Conservation (phyloP, 2,888 invertebrate species). For the Stictocephala bisonia region DNA sequence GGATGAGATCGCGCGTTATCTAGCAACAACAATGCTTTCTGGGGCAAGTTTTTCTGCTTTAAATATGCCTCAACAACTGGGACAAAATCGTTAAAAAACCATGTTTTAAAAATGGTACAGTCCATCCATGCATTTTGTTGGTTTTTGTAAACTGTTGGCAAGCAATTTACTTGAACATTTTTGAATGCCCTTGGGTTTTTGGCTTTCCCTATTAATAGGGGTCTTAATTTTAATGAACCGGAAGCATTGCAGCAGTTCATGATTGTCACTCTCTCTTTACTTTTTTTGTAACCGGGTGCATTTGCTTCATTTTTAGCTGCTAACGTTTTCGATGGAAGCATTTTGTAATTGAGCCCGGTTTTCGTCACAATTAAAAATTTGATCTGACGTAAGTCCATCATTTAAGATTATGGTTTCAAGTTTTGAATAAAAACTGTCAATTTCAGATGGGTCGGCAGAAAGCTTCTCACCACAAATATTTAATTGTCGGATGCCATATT, state of each 20-base stretch:
- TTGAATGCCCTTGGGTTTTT: constrained; percentile 59
- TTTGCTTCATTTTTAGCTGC: constrained; percentile 45
- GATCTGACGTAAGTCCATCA: constrained; percentile 12
- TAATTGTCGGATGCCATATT: neutral
- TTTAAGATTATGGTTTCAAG: neutral
- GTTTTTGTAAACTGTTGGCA: constrained; percentile 38
- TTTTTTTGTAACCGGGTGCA: constrained; percentile 54
- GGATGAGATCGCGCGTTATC: too few relatives aligned
- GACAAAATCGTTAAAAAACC: too few relatives aligned
- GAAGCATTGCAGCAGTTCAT: constrained; percentile 58
- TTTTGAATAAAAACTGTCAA: neutral
- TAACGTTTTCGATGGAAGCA: constrained; percentile 38
- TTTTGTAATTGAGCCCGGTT: constrained; percentile 45
- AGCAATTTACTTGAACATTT: constrained; percentile 54
- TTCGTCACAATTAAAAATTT: constrained; percentile 40
- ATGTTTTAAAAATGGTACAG: neutral
- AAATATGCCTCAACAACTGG: too few relatives aligned
- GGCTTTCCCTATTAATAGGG: constrained; percentile 59
- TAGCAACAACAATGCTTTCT: too few relatives aligned
- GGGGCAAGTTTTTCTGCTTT: too few relatives aligned
- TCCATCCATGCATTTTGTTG: constrained; percentile 28
- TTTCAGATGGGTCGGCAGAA: neutral
- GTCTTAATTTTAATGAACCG: constrained; percentile 57
- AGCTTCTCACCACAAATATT: constrained; percentile 17
- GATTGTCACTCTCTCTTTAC: constrained; percentile 57